A percentile compares a stretch with the other conserved stretches of the same genome.
Conservation (phyloP, 2,113 vertebrate genomes). For the Plestiodon gilberti region DNA sequence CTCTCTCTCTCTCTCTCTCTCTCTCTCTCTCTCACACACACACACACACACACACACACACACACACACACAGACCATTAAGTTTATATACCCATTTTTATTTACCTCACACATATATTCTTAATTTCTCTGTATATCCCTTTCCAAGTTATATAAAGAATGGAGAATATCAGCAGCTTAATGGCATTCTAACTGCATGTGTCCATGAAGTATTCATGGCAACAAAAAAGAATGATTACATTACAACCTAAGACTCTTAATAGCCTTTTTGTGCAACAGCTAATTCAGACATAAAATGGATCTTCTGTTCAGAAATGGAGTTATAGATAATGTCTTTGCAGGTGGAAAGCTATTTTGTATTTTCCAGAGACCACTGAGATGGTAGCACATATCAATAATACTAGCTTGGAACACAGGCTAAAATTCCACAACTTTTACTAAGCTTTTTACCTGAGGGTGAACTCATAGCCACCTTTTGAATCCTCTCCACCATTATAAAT, state of each 20-base stretch:
- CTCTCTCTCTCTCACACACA: too few relatives aligned
- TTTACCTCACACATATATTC: neutral
- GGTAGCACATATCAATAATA: conserved; percentile 26
- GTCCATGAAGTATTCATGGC: neutral
- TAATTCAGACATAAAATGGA: neutral
- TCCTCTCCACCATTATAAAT: conserved; percentile 39
- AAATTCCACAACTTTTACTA: conserved; percentile 55
- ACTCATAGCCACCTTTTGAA: conserved; percentile 13
- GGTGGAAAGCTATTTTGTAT: conserved; percentile 52
- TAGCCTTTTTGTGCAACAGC: neutral
- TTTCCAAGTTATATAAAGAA: neutral
- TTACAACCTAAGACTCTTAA: conserved; percentile 38
- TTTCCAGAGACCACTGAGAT: conserved; percentile 37
- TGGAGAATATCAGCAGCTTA: neutral
- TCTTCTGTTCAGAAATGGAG: neutral
- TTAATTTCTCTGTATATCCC: neutral
- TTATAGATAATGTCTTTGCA: conserved; percentile 18
- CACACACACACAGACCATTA: too few relatives aligned
- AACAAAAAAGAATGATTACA: neutral
- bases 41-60: neutral
- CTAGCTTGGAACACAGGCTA: conserved; percentile 45
- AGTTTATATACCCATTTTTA: neutral
- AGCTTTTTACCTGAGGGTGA: conserved; percentile 51
- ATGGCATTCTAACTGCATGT: neutral
- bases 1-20: neutral